These are phyloP conservation scores for Scaeva pyrastri DNA, from an alignment of 2,888 invertebrate genomes.

Conservation along the genomic window DNA sequence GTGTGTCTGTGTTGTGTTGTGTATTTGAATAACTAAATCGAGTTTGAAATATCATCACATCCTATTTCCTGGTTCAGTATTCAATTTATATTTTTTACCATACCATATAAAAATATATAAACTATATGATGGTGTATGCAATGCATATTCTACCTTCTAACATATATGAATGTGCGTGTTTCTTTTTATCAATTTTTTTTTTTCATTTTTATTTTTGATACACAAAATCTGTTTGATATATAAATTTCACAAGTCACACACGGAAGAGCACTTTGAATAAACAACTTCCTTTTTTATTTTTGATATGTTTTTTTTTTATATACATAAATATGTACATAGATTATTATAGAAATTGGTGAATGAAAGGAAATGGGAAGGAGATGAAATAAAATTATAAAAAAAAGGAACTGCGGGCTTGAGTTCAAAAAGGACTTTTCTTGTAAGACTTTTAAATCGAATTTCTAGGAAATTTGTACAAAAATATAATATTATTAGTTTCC, in stretches of 20 bases:
- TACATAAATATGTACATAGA: not conserved
- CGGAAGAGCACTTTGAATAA: conserved; percentile 25
- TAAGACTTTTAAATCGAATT: too few relatives aligned
- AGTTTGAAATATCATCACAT: conserved; percentile 22
- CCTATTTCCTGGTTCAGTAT: conserved; percentile 20
- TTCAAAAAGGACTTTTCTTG: not conserved
- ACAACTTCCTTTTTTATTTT: conserved; percentile 6
- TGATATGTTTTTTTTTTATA: not conserved
- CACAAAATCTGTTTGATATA: conserved; percentile 8
- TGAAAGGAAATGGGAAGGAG: not conserved
- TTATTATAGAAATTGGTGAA: too few relatives aligned
- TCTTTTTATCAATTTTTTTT: not conserved
- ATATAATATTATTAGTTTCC: too few relatives aligned
- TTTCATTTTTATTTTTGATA: conserved; percentile 1
- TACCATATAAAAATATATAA: not conserved
- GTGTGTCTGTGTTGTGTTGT: not conserved
- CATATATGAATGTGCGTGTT: not conserved
- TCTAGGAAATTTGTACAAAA: too few relatives aligned
- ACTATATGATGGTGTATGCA: not conserved
- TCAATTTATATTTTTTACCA: conserved; percentile 17
- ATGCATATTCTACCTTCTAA: too few relatives aligned
- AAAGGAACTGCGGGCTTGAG: not conserved
- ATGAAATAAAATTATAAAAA: too few relatives aligned
- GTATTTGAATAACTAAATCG: conserved; percentile 2
- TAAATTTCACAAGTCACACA: conserved; percentile 3